Percentiles rank a stretch among this genome's conserved stretches.
Evolutionary conservation across 2,797 vertebrate genomes (phyloP).

Genomic region (Crotalus adamanteus): DNA sequence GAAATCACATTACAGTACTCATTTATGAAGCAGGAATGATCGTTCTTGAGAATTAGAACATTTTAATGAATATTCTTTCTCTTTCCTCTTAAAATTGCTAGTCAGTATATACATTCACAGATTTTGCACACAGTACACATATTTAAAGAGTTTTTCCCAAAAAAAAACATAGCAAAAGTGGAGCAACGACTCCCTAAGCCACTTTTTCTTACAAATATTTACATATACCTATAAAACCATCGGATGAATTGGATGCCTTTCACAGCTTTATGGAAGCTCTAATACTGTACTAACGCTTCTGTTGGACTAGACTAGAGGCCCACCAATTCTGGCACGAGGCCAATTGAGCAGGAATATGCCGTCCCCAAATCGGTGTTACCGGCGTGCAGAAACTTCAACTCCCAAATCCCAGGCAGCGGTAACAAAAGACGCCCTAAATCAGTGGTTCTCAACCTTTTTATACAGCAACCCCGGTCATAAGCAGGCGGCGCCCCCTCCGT

Average conservation of each 20-base stretch:
- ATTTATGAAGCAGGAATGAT: too few relatives aligned
- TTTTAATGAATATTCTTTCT: too few relatives aligned
- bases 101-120: too few relatives aligned
- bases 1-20: background rate
- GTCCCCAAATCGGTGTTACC: background rate
- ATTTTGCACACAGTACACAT: too few relatives aligned
- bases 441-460: too few relatives aligned
- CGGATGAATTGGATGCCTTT: background rate
- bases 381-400: background rate
- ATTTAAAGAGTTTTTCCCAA: background rate
- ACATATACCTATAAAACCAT: background rate
- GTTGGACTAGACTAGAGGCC: background rate
- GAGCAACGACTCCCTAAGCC: background rate
- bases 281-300: background rate
- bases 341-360: background rate
- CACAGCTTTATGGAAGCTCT: background rate
- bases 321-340: background rate
- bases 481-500: too few relatives aligned
- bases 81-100: too few relatives aligned
- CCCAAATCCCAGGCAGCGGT: background rate
- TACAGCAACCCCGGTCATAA: too few relatives aligned
- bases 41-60: too few relatives aligned
- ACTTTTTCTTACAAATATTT: background rate
- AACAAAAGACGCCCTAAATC: background rate
- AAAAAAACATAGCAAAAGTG: background rate